Base-by-base conservation (phyloP, 2,888 invertebrate species). In the Drosophila macrothrix region DNA sequence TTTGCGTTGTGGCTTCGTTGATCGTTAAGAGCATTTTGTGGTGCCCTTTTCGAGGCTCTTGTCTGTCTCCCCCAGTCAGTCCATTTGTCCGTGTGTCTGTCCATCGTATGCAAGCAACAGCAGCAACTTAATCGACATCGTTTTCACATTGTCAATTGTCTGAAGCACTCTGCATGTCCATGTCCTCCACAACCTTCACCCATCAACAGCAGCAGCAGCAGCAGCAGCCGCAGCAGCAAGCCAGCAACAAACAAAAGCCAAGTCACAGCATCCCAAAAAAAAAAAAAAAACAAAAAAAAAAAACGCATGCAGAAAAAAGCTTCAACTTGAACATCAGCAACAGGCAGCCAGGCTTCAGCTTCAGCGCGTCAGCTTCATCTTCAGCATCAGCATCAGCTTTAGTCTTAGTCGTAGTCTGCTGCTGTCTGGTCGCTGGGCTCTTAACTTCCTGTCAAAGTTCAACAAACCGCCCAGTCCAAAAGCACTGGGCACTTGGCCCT, bases 71-170 rank as follows among this genome's bases (percentile, higher is more conserved):
- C 25, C 25, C 46, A 12, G 25, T 37, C 46, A 29, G 54, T 25
- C 28, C 9, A 35, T 52, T 64, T n/a, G 50, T 56, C 46, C 7
- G 16, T 46, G 39, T 14, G 59, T 63, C 63, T 25, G 59, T 64
- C 71, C 71, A 67, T 65, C 78, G 80, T 70, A 78, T 78, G 83
- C 84, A 87, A 83, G 84, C 76, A 70, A 85, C 85, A 69, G 88
- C 84, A 84, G 84, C 84, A 84, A 88, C 84, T 84, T 84, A 84
- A 84, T 84, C 84, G 84, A 88, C 84, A 84, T 84, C 88, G 88
- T 84, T 88, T 84, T 86, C 84, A 84, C 84, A 84, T 88, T 84
- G 84, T 84, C 84, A 84, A 84, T 84, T 86, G 84, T 86, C 87
- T 84, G 76, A 82, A 86, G 79, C 87, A 84, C 84, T 86, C 89